Conservation (phyloP, 2,113 vertebrate genomes). For the Urocynchramus pylzowi region DNA sequence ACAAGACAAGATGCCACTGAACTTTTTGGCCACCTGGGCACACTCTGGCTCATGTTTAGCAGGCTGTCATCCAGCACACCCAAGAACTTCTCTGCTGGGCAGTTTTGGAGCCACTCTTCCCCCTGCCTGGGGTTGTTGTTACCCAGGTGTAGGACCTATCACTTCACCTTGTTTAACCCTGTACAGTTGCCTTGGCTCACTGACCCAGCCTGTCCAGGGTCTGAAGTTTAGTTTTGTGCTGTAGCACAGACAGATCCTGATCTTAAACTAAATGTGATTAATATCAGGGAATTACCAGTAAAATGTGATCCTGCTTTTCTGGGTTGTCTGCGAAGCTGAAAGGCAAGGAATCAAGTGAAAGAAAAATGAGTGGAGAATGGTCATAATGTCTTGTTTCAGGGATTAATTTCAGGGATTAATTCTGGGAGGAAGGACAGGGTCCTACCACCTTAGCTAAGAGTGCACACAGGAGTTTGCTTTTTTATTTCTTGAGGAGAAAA, state of each 20-base stretch:
- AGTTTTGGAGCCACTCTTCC: background rate
- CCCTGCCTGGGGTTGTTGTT: too few relatives aligned
- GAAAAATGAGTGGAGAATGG: background rate
- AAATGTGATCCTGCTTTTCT: background rate
- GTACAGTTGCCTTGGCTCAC: background rate
- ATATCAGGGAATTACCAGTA: background rate
- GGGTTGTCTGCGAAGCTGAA: background rate
- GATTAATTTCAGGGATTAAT: background rate
- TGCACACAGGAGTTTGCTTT: background rate
- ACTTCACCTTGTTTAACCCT: background rate
- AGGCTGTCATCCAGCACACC: background rate
- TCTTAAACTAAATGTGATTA: background rate
- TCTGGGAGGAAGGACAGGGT: background rate
- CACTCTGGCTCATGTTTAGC: background rate
- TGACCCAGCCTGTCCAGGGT: background rate
- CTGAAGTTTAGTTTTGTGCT: background rate
- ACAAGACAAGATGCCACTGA: background rate
- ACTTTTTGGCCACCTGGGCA: background rate
- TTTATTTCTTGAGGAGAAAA: background rate
- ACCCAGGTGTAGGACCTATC: background rate
- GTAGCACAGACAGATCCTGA: background rate
- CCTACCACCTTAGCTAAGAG: background rate
- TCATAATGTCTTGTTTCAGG: background rate
- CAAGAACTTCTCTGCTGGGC: background rate
- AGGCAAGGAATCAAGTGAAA: background rate